Base-by-base conservation (phyloP, 2,888 invertebrate species). In the Bellardia pandia region DNA sequence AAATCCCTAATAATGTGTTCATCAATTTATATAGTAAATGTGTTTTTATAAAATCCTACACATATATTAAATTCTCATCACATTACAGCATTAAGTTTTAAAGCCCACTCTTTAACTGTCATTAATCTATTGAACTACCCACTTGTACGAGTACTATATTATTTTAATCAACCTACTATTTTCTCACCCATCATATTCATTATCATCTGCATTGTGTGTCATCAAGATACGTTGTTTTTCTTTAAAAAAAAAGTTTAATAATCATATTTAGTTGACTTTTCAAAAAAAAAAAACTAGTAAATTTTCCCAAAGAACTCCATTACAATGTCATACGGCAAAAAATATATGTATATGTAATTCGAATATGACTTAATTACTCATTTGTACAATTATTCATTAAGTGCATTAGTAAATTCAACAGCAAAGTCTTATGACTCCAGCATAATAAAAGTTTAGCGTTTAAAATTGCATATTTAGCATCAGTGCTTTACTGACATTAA, bases 251-350 rank as follows among this genome's bases (percentile, higher is more conserved):
- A 66, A 64, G 14, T 13, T 60, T 78, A 42, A 51, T 62, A 51
- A 58, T 69, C 66, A 23, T 40, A 11, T 53, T 11, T 40, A n/a
- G 51, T 71, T 6, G 48, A 33, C 56, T 30, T 9, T 37, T 5
- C 33, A 42, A 42, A 45, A 45, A 48, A 8, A 66, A 81, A 81
- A 75, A 82, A 30, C 11, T 30, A 13, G 2, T 30, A 5, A 16
- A 58, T 51, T 48, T 85, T 81, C 76, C 58, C 85, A 81, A 48
- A 81, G 72, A 85, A 81, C 56, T 23, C 23, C n/a, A 68, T 45
- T 45, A 42, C 66, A 60, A 53, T 58, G 76, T 66, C 80, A 71
- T 62, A 66, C 14, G 48, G 64, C 40, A 40, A 68, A 37, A 37
- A 48, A 58, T 66, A 53, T 23, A 23, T 23, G 1, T 1, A n/a